Evolutionary conservation across 1,140 invertebrate species (phyloP), one percentile per base, ranked within the genome.

Genomic region (Micrasema longulum): DNA sequence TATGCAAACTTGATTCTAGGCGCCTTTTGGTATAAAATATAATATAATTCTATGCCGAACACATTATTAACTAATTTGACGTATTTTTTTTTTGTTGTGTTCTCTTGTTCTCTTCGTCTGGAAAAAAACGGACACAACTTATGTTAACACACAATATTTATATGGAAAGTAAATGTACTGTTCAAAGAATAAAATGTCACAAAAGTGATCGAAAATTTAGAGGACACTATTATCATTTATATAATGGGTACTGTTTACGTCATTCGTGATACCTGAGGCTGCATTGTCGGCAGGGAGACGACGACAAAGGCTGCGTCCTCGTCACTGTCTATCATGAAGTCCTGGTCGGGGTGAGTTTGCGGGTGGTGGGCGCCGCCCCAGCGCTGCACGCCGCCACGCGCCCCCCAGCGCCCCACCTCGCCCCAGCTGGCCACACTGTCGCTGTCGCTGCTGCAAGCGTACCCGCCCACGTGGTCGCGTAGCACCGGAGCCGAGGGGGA

Each of bases 261-360:
- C n/a, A n/a, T n/a, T n/a, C n/a, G n/a, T 10, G 35, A 36, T 73
- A 76, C 76, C 76, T 77, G 80, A 20, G 82, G 83, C 23, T 78
- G 78, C 76, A 77, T 77, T 52, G 82, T 82, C 11, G 84, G 83
- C 68, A 86, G 75, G 1, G 83, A 84, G 76, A 86, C 80, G 73
- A 86, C 80, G 47, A 83, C 80, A 77, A 84, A 86, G 6, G 84
- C 75, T 6, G 72, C 78, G 26, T 86, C 84, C 36, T 84, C 84
- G 75, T 85, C 83, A 76, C 81, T 84, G 80, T 85, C 82, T 73
- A 81, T 71, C 83, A 85, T 85, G 55, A 80, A 81, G 76, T 75
- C 70, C 60, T 82, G 78, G 77, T 80, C 80, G 72, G 79, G 79
- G 68, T 78, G 76, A 55, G 79, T 80, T 74, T 77, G 76, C 60